Percentiles rank a stretch among this genome's conserved stretches.
These are phyloP conservation scores for Aethina tumida DNA, from an alignment of 1,140 invertebrate genomes.

Conservation along the genomic window DNA sequence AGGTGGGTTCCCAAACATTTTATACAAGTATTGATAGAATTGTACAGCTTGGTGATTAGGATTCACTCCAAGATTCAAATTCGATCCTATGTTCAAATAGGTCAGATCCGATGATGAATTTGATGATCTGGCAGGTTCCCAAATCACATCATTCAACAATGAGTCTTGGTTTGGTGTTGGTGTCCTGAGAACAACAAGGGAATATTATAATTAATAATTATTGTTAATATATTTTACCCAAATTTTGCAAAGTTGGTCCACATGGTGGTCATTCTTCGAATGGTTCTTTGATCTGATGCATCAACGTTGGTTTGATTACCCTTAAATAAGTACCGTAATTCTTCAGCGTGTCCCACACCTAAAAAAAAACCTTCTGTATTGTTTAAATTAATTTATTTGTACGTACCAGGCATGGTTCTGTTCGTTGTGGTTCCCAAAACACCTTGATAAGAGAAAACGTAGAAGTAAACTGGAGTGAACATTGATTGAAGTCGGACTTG, in stretches of 20 bases:
- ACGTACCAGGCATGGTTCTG: constrained; percentile 5
- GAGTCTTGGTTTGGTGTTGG: constrained; percentile 6
- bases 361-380: not conserved
- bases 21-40: constrained; percentile 8
- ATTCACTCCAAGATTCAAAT: constrained; percentile 3
- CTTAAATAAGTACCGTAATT: constrained; percentile 20
- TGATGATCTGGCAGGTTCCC: constrained; percentile 4
- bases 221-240: constrained; percentile 13
- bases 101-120: constrained; percentile 7
- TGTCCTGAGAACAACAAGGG: constrained; percentile 6
- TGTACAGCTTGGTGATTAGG: constrained; percentile 4
- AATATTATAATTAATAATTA: not conserved
- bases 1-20: constrained; percentile 5
- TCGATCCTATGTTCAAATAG: too few species aligned
- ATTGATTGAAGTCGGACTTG: constrained; percentile 17
- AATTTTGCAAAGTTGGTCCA: constrained; percentile 25
- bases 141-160: constrained; percentile 9
- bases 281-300: constrained; percentile 10
- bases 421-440: constrained; percentile 8
- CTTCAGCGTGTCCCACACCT: constrained; percentile 24
- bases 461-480: constrained; percentile 20
- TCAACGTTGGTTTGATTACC: constrained; percentile 11
- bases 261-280: constrained; percentile 14
- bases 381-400: not conserved
- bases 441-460: constrained; percentile 25